These are phyloP conservation scores for Empis stercorea DNA, from an alignment of 2,888 invertebrate species.

Conservation along the genomic window DNA sequence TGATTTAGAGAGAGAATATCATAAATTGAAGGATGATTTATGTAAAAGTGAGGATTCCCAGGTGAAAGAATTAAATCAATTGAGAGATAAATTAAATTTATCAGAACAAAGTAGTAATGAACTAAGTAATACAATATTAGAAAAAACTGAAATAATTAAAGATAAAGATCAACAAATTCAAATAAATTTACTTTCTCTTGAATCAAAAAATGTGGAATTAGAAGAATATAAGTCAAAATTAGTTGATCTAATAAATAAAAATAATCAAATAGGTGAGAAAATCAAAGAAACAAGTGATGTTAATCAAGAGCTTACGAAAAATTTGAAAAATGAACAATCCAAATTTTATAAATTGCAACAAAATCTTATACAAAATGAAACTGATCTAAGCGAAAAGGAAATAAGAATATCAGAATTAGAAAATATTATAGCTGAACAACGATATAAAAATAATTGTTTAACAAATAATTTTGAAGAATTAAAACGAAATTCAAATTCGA, in stretches of 20 bases:
- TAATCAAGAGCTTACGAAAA: no score
- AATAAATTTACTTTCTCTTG: no score
- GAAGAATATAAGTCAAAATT: not conserved
- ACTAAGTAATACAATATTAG: not conserved
- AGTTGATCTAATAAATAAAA: not conserved
- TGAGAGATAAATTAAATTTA: not conserved
- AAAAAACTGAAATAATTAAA: not conserved
- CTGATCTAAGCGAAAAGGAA: not conserved
- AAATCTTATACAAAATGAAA: no score
- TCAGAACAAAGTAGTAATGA: not conserved
- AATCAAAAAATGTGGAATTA: not conserved
- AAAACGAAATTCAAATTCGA: no score
- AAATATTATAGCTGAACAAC: not conserved
- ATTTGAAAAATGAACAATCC: no score
- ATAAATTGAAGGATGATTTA: not conserved
- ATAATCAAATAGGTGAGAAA: not conserved
- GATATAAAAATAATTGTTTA: not conserved
- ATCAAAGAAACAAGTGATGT: no score
- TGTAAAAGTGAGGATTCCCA: not conserved
- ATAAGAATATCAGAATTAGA: not conserved
- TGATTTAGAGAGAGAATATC: not conserved
- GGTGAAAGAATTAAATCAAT: not conserved
- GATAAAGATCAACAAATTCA: no score
- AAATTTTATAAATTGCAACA: no score
- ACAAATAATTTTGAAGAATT: no score